These are phyloP conservation scores for Lepilemur septentrionalis DNA, from an alignment of 2,797 vertebrate species.

Conservation along the genomic window DNA sequence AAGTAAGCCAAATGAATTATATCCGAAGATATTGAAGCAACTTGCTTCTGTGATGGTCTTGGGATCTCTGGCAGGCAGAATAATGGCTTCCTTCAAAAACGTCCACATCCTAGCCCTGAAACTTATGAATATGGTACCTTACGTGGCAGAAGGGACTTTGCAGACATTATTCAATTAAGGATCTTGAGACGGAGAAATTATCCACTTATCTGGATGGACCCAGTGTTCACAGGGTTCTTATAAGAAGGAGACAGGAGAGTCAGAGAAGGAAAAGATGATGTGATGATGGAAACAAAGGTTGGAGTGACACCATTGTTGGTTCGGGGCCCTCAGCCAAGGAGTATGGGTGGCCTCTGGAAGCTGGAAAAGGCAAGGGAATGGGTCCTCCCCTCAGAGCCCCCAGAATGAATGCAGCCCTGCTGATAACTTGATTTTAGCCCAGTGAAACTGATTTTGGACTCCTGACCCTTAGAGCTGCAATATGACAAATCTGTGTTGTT, in stretches of 20 bases:
- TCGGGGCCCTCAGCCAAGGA: neutral
- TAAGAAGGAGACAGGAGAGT: neutral
- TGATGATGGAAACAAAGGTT: neutral
- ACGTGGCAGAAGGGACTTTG: neutral
- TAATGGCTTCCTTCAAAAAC: neutral
- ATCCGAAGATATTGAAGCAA: neutral
- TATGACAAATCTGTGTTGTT: neutral
- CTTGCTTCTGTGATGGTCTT: neutral
- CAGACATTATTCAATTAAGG: neutral
- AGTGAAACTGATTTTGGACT: neutral
- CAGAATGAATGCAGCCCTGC: neutral
- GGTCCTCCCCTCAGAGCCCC: neutral
- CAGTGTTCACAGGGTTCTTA: neutral
- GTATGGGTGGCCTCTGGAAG: neutral
- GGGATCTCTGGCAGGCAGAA: neutral
- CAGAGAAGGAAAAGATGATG: neutral
- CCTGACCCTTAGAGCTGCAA: neutral
- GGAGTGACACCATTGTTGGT: neutral
- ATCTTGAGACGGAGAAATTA: neutral
- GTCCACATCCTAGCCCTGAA: neutral
- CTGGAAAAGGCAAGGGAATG: neutral
- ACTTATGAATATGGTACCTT: neutral
- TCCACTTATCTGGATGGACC: neutral
- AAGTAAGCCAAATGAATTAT: neutral
- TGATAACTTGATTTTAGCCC: neutral